Evolutionary conservation across 2,113 vertebrate species (phyloP).

Genomic region (Platysternon megacephalum): DNA sequence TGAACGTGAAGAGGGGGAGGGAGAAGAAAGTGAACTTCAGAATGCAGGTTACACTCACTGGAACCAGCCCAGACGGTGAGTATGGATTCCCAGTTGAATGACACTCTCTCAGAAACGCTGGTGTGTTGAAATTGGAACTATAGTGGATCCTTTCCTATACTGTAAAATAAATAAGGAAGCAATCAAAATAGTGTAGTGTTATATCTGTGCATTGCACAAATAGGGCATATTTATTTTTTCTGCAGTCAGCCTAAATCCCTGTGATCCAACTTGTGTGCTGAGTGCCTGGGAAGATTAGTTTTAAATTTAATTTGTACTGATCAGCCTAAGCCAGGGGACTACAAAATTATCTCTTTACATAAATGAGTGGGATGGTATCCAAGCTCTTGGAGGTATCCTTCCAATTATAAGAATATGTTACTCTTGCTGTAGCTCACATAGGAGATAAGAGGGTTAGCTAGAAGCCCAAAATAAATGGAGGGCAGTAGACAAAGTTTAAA

Average conservation of each 20-base stretch:
- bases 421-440: not conserved
- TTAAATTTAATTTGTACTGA: not conserved
- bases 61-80: conserved; percentile 93
- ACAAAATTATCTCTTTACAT: not conserved
- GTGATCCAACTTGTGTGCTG: not conserved
- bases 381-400: not conserved
- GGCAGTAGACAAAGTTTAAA: not conserved
- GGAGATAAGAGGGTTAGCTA: not conserved
- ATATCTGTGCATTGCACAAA: rapidly evolving
- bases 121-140: not conserved
- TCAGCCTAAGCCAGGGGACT: not conserved
- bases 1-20: conserved; percentile 96
- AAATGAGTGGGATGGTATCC: not conserved
- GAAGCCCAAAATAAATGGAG: not conserved
- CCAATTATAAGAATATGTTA: not conserved
- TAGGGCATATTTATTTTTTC: not conserved
- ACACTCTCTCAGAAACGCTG: not conserved
- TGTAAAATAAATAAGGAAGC: not conserved
- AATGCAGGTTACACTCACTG: conserved; percentile 88
- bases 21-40: conserved; percentile 94
- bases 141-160: not conserved
- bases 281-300: not conserved
- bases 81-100: not conserved
- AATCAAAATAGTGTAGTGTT: rapidly evolving
- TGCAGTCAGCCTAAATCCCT: not conserved